Conservation (phyloP, 2,888 invertebrate genomes). For the Platycnemis pennipes region DNA sequence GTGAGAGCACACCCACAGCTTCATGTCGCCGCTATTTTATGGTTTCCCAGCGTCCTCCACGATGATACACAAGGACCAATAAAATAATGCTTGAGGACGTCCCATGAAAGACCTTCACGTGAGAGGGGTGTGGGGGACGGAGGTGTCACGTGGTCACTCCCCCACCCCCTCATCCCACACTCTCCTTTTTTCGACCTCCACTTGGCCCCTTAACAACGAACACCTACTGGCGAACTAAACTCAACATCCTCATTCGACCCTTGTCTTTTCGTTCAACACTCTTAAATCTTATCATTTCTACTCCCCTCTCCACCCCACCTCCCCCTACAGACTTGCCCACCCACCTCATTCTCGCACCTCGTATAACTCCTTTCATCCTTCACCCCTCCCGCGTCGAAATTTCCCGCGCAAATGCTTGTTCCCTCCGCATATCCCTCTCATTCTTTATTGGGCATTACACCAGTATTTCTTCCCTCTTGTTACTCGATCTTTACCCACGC, state of each 20-base stretch:
- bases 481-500: conserved; percentile 1
- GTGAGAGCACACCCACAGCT: conserved; percentile 25
- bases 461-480: background rate
- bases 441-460: background rate
- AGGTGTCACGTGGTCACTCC: background rate
- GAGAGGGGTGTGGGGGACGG: background rate
- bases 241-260: background rate
- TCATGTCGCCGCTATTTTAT: conserved; percentile 46
- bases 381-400: background rate
- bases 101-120: conserved; percentile 14
- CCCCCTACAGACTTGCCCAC: background rate
- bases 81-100: conserved; percentile 37
- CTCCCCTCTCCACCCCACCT: background rate
- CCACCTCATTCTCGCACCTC: background rate
- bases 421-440: background rate
- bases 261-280: conserved; percentile 3
- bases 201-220: background rate
- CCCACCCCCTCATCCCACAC: background rate
- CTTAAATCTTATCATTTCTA: conserved; percentile 4
- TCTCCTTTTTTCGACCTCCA: background rate
- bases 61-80: conserved; percentile 42
- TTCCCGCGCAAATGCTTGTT: background rate
- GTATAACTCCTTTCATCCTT: background rate
- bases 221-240: background rate
- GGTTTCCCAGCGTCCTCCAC: background rate